Percentiles rank a stretch among this genome's conserved stretches.
Evolutionary conservation across 2,888 invertebrate species (phyloP).

Genomic region (Keiferia lycopersicella): DNA sequence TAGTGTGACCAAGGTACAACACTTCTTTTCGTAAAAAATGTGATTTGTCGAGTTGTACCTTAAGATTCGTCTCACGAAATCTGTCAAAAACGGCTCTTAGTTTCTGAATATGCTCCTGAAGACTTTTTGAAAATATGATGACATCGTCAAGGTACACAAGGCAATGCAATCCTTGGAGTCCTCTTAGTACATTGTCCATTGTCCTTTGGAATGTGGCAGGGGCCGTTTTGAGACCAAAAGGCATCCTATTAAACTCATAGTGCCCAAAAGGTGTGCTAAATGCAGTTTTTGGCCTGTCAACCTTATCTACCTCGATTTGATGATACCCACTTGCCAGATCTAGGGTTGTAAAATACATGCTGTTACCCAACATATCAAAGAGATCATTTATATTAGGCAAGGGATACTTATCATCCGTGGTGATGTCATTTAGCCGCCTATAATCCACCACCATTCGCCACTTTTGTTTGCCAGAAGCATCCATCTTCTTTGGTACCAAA

Average conservation of each 20-base stretch:
- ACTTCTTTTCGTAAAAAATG: conserved; percentile 37
- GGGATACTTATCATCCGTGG: conserved; percentile 18
- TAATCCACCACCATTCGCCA: conserved; percentile 49
- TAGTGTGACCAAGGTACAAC: conserved; percentile 33
- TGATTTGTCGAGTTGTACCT: conserved; percentile 36
- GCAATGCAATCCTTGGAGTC: conserved; percentile 40
- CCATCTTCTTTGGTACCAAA: conserved; percentile 43
- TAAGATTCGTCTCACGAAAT: conserved; percentile 33
- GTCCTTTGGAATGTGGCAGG: conserved; percentile 33
- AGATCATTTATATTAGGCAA: conserved; percentile 1
- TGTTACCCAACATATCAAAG: conserved; percentile 7
- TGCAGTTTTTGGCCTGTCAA: conserved; percentile 33
- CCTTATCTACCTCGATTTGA: conserved; percentile 33
- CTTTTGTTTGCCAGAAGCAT: conserved; percentile 33
- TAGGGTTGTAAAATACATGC: conserved; percentile 33
- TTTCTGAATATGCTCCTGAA: conserved; percentile 36
- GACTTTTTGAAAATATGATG: conserved; percentile 41
- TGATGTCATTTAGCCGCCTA: conserved; percentile 40
- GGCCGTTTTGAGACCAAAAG: conserved; percentile 36
- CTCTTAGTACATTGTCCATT: conserved; percentile 34
- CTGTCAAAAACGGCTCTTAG: conserved; percentile 35
- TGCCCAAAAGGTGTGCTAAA: conserved; percentile 29
- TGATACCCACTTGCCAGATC: conserved; percentile 32
- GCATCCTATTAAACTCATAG: conserved; percentile 26
- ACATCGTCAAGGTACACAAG: too few species aligned